Evolutionary conservation across 2,113 vertebrate genomes (phyloP), one percentile per base, ranked within the genome.

Genomic region (Phalacrocorax carbo): DNA sequence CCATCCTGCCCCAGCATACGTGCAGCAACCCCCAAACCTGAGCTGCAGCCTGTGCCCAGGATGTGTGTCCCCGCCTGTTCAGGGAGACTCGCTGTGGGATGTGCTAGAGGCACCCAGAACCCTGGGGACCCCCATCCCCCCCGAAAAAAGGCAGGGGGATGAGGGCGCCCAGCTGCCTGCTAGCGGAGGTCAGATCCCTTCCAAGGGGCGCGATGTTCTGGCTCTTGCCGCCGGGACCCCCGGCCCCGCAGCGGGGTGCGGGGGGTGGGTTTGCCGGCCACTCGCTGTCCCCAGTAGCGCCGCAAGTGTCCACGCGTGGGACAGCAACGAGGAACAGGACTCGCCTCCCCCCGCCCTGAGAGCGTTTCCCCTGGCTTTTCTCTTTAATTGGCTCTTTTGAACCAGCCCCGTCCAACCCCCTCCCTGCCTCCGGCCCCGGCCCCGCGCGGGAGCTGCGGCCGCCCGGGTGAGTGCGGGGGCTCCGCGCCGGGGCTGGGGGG

Each of bases 141-240:
- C 2, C 3, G 0, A 10, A 25, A 29, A 49, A 44, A 27, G 14
- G 8, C 34, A 46, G 7, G 34, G 14, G 1, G n/a, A 5, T 48
- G 46, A 32, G 32, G 27, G 16, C 29, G 21, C 61, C 22, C 15
- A 5, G 30, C 64, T 42, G 44, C 27, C 44, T 46, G 77, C 13
- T 21, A 2, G 32, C 34, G 69, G 16, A 34, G 18, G 9, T 10
- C 84, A 8, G 71, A 49, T 21, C 40, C 57, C 29, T 54, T 58
- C 44, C 49, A 5, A 17, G 46, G 13, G 23, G 19, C 7, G 13
- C 7, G 10, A 30, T 10, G 14, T 13, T 58, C 1, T 5, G 17
- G 12, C 25, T 62, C 12, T 21, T 55, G 26, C 8, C 46, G 17
- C 11, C 12, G 20, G 42, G 25, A 42, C 4, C 23, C 46, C 23